Conservation (phyloP, 2,113 vertebrate genomes). For the Stigmatopora argus region DNA sequence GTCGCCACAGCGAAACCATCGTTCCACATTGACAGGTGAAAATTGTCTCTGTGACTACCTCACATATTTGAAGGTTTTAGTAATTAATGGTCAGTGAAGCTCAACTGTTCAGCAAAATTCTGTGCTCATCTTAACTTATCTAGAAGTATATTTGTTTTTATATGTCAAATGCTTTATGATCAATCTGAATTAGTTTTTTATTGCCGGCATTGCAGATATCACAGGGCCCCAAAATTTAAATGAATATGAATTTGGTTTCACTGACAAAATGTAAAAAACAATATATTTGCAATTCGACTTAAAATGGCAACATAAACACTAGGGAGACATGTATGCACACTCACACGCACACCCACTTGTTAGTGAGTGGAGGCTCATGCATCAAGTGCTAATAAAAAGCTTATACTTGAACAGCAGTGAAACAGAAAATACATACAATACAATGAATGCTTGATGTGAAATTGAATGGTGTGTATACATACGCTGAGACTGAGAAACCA, state of each 20-base stretch:
- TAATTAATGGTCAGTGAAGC: neutral
- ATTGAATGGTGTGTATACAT: slow-evolving; percentile 56
- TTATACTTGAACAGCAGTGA: slow-evolving; percentile 21
- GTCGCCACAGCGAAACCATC: too few species aligned
- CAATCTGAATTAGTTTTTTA: neutral
- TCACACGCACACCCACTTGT: slow-evolving; percentile 13
- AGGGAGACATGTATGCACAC: slow-evolving; percentile 18
- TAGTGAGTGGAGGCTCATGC: slow-evolving; percentile 15
- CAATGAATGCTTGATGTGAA: neutral
- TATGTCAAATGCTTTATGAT: neutral
- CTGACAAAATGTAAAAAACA: slow-evolving; percentile 4
- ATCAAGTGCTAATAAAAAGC: slow-evolving; percentile 8
- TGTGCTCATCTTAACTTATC: neutral
- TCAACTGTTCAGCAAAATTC: neutral
- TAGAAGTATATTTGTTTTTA: neutral
- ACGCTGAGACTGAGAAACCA: slow-evolving; percentile 98
- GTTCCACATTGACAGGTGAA: neutral
- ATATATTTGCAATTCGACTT: neutral
- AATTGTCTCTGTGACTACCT: neutral
- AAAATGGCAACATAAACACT: slow-evolving; percentile 2
- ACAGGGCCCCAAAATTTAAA: slow-evolving; percentile 2
- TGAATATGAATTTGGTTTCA: slow-evolving; percentile 23
- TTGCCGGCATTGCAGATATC: slow-evolving; percentile 1
- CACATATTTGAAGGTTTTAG: neutral
- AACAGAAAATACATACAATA: neutral